Evolutionary conservation across 2,888 invertebrate genomes (phyloP).

Genomic region (Epistrophella euchroma): DNA sequence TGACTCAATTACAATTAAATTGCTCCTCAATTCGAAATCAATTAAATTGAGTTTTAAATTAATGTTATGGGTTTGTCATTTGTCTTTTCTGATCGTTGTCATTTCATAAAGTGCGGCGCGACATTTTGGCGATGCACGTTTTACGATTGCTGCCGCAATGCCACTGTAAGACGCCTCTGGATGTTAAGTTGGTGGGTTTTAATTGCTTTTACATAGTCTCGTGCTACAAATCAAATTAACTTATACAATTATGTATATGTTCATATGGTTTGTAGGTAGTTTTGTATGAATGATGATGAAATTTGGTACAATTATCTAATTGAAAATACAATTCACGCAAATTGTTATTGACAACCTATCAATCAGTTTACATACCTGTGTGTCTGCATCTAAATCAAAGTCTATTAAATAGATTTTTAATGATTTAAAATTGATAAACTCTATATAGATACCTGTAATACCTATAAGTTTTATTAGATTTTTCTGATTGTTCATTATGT

Average conservation of each 20-base stretch:
- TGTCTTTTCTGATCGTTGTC: not conserved
- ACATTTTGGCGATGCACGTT: constrained; percentile 35
- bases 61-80: constrained; percentile 20
- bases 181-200: constrained; percentile 3
- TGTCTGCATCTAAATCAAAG: constrained; percentile 22
- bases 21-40: constrained; percentile 65
- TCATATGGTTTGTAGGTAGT: not conserved
- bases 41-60: constrained; percentile 51
- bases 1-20: constrained; percentile 69
- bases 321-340: constrained; percentile 37
- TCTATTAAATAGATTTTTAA: constrained; percentile 6
- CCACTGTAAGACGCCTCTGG: not conserved
- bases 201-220: constrained; percentile 60
- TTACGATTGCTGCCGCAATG: not conserved
- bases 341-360: constrained; percentile 64
- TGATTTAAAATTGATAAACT: constrained; percentile 5
- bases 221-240: constrained; percentile 12
- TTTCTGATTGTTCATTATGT: constrained; percentile 5
- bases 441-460: not conserved
- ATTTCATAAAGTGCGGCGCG: constrained; percentile 30
- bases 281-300: constrained; percentile 32
- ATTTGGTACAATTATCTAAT: constrained; percentile 54
- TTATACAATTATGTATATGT: not conserved
- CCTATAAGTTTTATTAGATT: not conserved
- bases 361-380: constrained; percentile 46